A percentile compares a stretch with the other conserved stretches of the same genome.
These are phyloP conservation scores for Anastrepha obliqua DNA, from an alignment of 1,140 invertebrate genomes.

Conservation along the genomic window DNA sequence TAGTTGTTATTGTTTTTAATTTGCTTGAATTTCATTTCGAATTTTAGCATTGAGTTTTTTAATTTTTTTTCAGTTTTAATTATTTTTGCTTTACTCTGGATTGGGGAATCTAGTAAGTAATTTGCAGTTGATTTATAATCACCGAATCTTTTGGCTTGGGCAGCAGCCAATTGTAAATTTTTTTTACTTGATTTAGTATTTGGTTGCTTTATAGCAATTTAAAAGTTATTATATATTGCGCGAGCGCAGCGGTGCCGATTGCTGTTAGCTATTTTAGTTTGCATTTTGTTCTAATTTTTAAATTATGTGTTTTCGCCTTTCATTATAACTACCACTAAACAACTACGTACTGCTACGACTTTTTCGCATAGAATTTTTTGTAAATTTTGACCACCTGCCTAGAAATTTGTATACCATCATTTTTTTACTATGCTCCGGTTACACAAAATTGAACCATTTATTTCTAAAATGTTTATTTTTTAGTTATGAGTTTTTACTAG, in stretches of 20 bases:
- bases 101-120: not conserved
- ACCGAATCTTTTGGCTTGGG: not conserved
- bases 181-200: conserved; percentile 24
- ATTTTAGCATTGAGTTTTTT: conserved; percentile 16
- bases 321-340: no score
- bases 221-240: conserved; percentile 6
- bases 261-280: not conserved
- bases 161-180: not conserved
- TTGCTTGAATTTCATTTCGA: conserved; percentile 21
- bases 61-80: not conserved
- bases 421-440: no score
- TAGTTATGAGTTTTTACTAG: no score
- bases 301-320: not conserved
- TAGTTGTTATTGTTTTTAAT: conserved; percentile 20
- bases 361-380: not conserved
- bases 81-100: not conserved
- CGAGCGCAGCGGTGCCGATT: conserved; percentile 17
- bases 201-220: conserved; percentile 19
- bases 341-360: not conserved
- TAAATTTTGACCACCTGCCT: not conserved
- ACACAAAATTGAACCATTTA: no score
- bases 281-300: not conserved
- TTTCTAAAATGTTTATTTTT: no score
- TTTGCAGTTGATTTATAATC: not conserved
- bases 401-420: no score